phyloP scores from a whole-genome alignment of 2,113 vertebrate genomes.

The Plectropomus leopardus region DNA sequence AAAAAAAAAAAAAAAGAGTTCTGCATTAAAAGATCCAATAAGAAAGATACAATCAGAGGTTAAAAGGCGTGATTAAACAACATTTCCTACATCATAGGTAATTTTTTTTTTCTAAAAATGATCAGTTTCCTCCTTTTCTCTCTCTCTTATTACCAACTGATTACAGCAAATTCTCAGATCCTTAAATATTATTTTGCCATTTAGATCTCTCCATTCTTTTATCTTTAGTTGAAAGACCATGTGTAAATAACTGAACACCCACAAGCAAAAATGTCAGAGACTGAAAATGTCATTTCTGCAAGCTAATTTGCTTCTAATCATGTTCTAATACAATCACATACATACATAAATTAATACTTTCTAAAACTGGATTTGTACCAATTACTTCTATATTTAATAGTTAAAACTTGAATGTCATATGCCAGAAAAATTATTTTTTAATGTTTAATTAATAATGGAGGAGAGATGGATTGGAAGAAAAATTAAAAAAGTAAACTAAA shows the following conservation, averaged over 20 bases:
- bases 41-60: no score
- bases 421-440: not conserved
- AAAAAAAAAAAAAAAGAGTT: not conserved
- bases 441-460: no score
- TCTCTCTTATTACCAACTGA: not conserved
- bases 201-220: not conserved
- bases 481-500: not conserved
- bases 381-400: not conserved
- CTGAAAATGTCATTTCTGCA: not conserved
- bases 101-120: no score
- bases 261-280: not conserved
- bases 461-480: no score
- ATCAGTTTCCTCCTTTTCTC: no score
- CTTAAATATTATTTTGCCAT: not conserved
- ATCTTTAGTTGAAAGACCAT: not conserved
- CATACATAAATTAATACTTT: not conserved
- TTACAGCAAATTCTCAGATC: not conserved
- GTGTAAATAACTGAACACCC: not conserved
- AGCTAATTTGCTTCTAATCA: not conserved
- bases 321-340: not conserved
- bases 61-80: not conserved
- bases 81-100: no score
- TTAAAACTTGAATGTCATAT: slow-evolving; percentile 6
- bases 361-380: not conserved
- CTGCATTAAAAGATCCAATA: not conserved